Evolutionary conservation across 2,113 vertebrate genomes (phyloP).

Genomic region (Plecotus auritus): DNA sequence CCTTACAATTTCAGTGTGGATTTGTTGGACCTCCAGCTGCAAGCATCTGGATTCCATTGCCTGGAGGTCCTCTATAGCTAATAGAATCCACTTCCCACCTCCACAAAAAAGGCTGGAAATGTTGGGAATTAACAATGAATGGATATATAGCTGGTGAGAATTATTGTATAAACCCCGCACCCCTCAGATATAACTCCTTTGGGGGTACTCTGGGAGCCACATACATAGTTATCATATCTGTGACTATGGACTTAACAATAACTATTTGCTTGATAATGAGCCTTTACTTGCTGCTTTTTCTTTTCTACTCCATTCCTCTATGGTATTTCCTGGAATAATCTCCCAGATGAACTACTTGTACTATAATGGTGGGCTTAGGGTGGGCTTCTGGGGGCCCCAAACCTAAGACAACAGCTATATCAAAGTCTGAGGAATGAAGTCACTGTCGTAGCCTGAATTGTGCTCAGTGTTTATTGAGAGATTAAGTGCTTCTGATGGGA

Average conservation of each 20-base stretch:
- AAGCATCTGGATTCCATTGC: not conserved
- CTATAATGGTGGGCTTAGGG: not conserved
- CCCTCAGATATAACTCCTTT: not conserved
- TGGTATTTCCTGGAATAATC: not conserved
- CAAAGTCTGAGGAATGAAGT: not conserved
- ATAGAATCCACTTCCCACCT: not conserved
- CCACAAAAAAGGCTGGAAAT: not conserved
- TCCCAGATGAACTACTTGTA: not conserved
- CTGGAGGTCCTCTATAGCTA: not conserved
- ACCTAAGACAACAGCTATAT: not conserved
- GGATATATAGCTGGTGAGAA: too few species aligned
- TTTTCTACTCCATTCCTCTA: not conserved
- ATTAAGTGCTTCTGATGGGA: not conserved
- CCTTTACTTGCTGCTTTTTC: not conserved
- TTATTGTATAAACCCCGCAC: not conserved
- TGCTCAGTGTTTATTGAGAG: not conserved
- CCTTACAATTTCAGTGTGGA: not conserved
- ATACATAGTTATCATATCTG: not conserved
- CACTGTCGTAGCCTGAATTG: not conserved
- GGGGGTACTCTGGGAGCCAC: not conserved
- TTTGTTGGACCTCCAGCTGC: not conserved
- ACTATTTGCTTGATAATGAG: not conserved
- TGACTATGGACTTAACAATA: not conserved
- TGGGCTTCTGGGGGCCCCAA: not conserved
- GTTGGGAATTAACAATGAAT: not conserved